These are phyloP conservation scores for Ellobium chinense DNA, from an alignment of 2,888 invertebrate species.

Conservation along the genomic window DNA sequence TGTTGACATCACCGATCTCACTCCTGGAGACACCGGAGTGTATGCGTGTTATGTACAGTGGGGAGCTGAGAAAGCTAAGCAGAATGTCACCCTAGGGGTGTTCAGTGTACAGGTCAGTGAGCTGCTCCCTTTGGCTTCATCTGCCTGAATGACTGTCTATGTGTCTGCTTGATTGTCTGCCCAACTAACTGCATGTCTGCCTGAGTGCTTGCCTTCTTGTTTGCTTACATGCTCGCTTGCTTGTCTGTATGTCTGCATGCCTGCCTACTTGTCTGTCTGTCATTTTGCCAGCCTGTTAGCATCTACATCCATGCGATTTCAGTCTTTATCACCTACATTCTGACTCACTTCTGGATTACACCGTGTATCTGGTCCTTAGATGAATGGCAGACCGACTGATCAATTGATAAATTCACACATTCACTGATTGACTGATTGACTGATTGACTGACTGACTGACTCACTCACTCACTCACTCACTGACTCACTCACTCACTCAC, in stretches of 20 bases:
- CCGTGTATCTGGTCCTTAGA: too few relatives aligned
- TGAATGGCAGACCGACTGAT: too few relatives aligned
- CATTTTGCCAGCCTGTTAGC: background rate
- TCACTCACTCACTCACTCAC: too few relatives aligned
- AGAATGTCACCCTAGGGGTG: slow-evolving; percentile 30
- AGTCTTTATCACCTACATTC: background rate
- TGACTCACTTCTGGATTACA: too few relatives aligned
- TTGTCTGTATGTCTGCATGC: background rate
- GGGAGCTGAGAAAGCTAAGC: background rate
- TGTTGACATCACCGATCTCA: slow-evolving; percentile 34
- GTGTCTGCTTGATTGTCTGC: background rate
- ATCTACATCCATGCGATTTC: background rate
- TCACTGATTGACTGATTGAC: background rate
- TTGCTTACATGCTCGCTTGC: background rate
- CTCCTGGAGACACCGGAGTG: slow-evolving; percentile 25
- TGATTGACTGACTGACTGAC: background rate
- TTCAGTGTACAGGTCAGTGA: slow-evolving; percentile 28
- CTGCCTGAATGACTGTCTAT: background rate
- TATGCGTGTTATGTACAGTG: slow-evolving; percentile 11
- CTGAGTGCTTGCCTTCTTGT: background rate
- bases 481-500: too few relatives aligned
- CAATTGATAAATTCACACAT: background rate
- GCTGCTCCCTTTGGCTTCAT: background rate
- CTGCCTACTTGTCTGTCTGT: background rate
- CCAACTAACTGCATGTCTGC: background rate